Percentiles rank a stretch among this genome's conserved stretches.
phyloP scores from a whole-genome alignment of 1,140 invertebrate genomes.

The Diabrotica virgifera region DNA sequence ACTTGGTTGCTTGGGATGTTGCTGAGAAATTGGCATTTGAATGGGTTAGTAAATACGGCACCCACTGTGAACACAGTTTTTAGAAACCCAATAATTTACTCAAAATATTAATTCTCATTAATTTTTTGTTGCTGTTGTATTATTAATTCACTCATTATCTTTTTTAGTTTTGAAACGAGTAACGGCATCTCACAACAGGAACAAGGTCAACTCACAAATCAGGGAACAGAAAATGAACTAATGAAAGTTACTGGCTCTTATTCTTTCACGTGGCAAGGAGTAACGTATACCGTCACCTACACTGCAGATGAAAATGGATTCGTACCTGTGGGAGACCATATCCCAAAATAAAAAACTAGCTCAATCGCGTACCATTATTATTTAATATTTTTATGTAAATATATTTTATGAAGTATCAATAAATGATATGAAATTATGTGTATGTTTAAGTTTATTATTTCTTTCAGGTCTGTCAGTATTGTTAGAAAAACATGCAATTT shows the following conservation, averaged over 20 bases:
- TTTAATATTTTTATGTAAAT: conserved; percentile 15
- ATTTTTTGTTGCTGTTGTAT: too few species aligned
- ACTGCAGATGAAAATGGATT: conserved; percentile 74
- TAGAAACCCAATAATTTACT: too few species aligned
- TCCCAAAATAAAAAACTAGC: conserved; percentile 42
- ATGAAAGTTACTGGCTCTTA: conserved; percentile 62
- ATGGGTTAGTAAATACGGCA: too few species aligned
- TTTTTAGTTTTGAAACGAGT: conserved; percentile 61
- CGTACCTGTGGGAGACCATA: conserved; percentile 61
- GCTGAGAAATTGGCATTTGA: too few species aligned
- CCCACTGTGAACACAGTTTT: too few species aligned
- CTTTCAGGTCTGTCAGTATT: too few species aligned
- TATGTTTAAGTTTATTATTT: too few species aligned
- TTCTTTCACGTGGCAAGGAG: conserved; percentile 65
- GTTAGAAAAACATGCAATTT: too few species aligned
- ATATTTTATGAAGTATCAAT: conserved; percentile 13
- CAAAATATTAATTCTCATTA: too few species aligned
- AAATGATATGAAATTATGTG: not conserved
- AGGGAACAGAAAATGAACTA: conserved; percentile 56
- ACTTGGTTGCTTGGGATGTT: too few species aligned
- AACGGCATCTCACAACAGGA: conserved; percentile 66
- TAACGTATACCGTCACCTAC: conserved; percentile 60
- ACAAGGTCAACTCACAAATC: conserved; percentile 57
- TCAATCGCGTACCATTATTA: not conserved
- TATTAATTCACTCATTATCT: not conserved